A percentile compares a stretch with the other conserved stretches of the same genome.
Evolutionary conservation across 30 jellyfish, hydroid and myxozoan genomes (phyloP).

Genomic region (Turritopsis rubra): DNA sequence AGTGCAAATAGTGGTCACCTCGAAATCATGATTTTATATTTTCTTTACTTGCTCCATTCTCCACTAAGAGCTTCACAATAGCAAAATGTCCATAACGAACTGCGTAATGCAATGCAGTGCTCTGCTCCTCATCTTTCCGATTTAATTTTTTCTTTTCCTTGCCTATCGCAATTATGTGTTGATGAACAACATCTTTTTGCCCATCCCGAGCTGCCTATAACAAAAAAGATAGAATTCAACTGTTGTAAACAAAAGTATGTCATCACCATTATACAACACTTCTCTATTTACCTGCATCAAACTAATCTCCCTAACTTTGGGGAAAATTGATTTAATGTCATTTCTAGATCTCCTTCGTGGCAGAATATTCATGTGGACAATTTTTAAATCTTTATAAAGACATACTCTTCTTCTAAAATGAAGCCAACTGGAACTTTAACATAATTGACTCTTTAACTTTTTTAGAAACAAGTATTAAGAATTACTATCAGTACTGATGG

Average conservation of each 20-base stretch:
- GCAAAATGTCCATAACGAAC: constrained; percentile 88
- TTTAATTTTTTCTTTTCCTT: constrained; percentile 72
- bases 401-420: too few species aligned
- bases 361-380: not conserved
- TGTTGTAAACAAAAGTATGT: not conserved
- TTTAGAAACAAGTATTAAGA: not conserved
- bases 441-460: not conserved
- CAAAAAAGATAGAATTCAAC: not conserved
- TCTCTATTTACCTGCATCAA: not conserved
- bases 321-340: not conserved
- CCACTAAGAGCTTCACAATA: constrained; percentile 73
- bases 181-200: constrained; percentile 54
- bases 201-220: constrained; percentile 99
- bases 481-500: not conserved
- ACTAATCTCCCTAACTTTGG: not conserved
- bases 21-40: not conserved
- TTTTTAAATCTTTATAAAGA: too few species aligned
- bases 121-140: constrained; percentile 65
- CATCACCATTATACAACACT: not conserved
- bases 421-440: too few species aligned
- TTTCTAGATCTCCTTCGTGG: not conserved
- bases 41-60: constrained; percentile 75
- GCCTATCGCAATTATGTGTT: constrained; percentile 47
- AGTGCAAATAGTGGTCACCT: not conserved
- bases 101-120: constrained; percentile 92